Percentiles rank a stretch among this genome's conserved stretches.
These are phyloP conservation scores for Dascillus cervinus DNA, from an alignment of 2,888 invertebrate species.

Conservation along the genomic window DNA sequence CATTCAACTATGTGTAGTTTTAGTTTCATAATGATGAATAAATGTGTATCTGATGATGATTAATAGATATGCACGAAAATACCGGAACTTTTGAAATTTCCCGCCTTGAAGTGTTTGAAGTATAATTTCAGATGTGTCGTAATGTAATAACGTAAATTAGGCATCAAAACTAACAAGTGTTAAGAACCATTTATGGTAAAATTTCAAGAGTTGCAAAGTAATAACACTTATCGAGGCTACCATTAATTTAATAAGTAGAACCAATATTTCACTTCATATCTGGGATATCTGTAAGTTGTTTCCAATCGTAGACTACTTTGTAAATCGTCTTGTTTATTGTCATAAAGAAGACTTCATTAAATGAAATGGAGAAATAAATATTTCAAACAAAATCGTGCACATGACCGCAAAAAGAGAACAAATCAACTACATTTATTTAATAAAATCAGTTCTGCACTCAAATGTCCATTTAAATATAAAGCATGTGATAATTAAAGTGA, in stretches of 20 bases:
- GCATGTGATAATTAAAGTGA: constrained; percentile 12
- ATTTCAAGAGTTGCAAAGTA: no score
- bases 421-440: no score
- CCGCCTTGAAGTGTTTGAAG: constrained; percentile 3
- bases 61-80: constrained; percentile 5
- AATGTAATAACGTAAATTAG: no score
- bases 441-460: constrained; percentile 6
- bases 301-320: no score
- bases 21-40: constrained; percentile 1
- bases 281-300: no score
- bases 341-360: constrained; percentile 12
- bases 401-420: no score
- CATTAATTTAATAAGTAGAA: no score
- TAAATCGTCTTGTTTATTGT: no score
- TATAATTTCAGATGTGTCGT: constrained; percentile 1
- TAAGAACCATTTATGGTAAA: no score
- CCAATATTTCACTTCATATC: no score
- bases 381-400: constrained; percentile 3
- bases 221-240: no score
- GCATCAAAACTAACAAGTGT: no score
- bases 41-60: constrained; percentile 8
- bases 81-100: constrained; percentile 5
- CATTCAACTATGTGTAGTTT: constrained; percentile 6
- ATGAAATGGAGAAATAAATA: constrained; percentile 5
- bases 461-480: constrained; percentile 9